phyloP scores from a whole-genome alignment of 2,888 invertebrate species.

The Toxonevra muliebris region DNA sequence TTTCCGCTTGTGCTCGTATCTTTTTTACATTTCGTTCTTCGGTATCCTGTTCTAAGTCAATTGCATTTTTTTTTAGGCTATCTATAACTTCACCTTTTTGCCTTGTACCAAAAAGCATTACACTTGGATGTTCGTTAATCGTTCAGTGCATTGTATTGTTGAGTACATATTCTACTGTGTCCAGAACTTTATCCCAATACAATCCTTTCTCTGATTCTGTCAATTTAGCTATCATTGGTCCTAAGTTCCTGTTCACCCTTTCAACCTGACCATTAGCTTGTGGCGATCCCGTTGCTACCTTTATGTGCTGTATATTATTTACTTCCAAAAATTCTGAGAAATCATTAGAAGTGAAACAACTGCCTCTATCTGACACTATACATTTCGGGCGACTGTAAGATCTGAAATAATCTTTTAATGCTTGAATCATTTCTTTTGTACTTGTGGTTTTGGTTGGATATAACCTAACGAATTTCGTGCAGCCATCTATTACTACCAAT shows the following conservation, averaged over 20 bases:
- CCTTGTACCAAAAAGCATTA: constrained; percentile 29
- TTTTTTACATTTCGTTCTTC: constrained; percentile 5
- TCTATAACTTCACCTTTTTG: constrained; percentile 26
- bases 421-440: constrained; percentile 22
- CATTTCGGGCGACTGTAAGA: constrained; percentile 33
- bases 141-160: constrained; percentile 28
- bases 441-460: constrained; percentile 29
- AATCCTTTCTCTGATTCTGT: constrained; percentile 23
- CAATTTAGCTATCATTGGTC: constrained; percentile 35
- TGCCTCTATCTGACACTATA: constrained; percentile 38
- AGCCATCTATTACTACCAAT: constrained; percentile 29
- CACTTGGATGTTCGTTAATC: constrained; percentile 27
- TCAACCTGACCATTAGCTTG: constrained; percentile 41
- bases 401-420: constrained; percentile 41
- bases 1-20: constrained; percentile 6
- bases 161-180: constrained; percentile 10
- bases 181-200: constrained; percentile 25
- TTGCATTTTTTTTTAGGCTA: constrained; percentile 16
- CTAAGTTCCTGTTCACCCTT: constrained; percentile 33
- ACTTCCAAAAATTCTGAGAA: constrained; percentile 34
- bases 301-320: constrained; percentile 31
- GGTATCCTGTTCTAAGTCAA: constrained; percentile 6
- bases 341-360: constrained; percentile 36
- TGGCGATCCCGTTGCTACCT: constrained; percentile 35
- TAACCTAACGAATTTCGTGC: constrained; percentile 32